Base-by-base conservation (phyloP, 2,888 invertebrate species). In the Caenorhabditis uteleia region DNA sequence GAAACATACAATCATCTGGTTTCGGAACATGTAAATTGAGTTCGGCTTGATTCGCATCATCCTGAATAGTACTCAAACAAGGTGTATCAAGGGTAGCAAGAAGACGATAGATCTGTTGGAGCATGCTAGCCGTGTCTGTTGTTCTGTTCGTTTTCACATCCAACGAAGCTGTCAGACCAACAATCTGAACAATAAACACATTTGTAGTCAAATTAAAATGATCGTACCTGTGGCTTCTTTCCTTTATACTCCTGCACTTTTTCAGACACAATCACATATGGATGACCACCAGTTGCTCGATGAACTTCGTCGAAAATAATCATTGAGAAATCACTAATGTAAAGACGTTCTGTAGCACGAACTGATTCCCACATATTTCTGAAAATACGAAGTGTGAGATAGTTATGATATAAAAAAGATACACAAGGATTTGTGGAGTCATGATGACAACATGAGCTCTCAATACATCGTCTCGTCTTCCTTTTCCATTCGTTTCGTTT, bases 271-370 rank as follows among this genome's bases (percentile, higher is more conserved):
- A 40, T 39, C 1, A 53, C 58, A 33, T 72, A 72, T 26, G 69
- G 64, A 46, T 69, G 68, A 16, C 34, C 39, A 27, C 51, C 58
- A 10, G 62, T 58, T 6, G 67, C 62, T 42, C 77, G 68, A 46
- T 80, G 80, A n/a, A 80, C 77, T 50, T 81, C 81, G 56, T 81
- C 81, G 38, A 81, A 70, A 12, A 81, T 61, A 12, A 81, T 43
- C 66, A 81, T 50, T 8, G 80, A 76, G 44, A 81, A 73, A 49
- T 79, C 79, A 12, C 67, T 50, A 14, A 81, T 38, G 51, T 70
- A 81, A 39, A 80, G 43, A 23, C 75, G 72, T 38, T 81, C 77
- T n/a, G 44, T 42, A 27, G 49, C 54, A 16, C 76, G 67, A 25
- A 75, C 67, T 7, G 73, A 72, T 36, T 70, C 55, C 36, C 78